Evolutionary conservation across 2,888 invertebrate species (phyloP), one percentile per base, ranked within the genome.

Genomic region (Brenthis hecate): DNA sequence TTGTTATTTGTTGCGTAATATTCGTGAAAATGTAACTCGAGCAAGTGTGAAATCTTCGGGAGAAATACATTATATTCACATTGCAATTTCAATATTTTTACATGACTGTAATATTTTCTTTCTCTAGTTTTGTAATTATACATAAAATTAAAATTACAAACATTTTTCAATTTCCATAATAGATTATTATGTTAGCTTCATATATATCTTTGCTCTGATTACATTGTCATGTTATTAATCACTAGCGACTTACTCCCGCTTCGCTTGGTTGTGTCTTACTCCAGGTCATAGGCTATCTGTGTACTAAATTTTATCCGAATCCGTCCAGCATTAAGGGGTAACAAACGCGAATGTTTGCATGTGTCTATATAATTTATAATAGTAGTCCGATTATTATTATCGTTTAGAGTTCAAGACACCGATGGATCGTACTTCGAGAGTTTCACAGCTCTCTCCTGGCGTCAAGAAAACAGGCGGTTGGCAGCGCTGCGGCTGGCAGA

Each of bases 341-440:
- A 28, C 28, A 28, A 28, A 28, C 4, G 4, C 28, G 28, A 28
- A 28, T 28, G 28, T 28, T 28, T 28, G 28, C 4, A 28, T 28
- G 5, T 4, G 5, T 28, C 4, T 28, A 5, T 28, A 11, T 51
- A 48, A 48, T 48, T 4, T 60, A 11, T 8, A 19, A 48, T 19
- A 47, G 23, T 51, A 32, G 16, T 3, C 28, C 3, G 19, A 36
- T 28, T 19, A 28, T 5, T 43, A 13, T 48, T 56, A 28, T 54
- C 73, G 3, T 28, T 43, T 93, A 98, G 98, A 77, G 98, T 98
- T 16, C 98, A 98, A 94, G 98, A 98, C 79, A 97, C 97, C 48
- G 98, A 99, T 85, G 97, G 97, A 11, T 97, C 97, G 68, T 98
- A 98, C 92, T 99, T 98, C 90, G 98, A 98, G 90, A 97, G 96